Evolutionary conservation across 2,888 invertebrate genomes (phyloP), one percentile per base, ranked within the genome.

Genomic region (Ceramica pisi): DNA sequence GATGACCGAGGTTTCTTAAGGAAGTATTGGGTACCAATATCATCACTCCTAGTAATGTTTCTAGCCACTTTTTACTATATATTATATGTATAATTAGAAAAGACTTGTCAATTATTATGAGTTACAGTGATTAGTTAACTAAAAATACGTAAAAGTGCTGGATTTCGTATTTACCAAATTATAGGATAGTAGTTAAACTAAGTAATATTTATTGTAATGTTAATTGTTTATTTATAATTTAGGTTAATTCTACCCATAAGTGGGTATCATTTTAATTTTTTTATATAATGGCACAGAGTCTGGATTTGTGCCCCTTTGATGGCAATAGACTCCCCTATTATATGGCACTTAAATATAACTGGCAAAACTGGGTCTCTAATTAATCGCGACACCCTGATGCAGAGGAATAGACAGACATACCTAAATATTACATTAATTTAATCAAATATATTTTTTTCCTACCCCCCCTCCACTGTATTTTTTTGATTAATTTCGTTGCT

Each of bases 11-110:
- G 85, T 88, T 89, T 93, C 75, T 67, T 96, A 16, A 92, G 91
- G 76, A 96, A 93, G 79, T 95, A 96, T 86, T 94, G 94, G 95
- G 86, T 96, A 87, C 89, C 92, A 78, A 89, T 95, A 78, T 77
- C 92, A 44, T 92, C 94, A 44, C 31, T 92, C 69, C 50, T 91
- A 12, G 80, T 93, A 75, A 86, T 88, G 68, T 60, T 92, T 41
- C 23, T 89, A 59, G 92, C 93, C 31, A 88, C 85, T 66, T 23
- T 87, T 71, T 94, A 92, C 80, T 88, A 83, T 67, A 78, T 88
- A 81, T 81, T 85, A 78, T 84, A 84, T 83, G 51, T 86, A 50
- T 88, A 69, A 72, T 62, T 61, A 26, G 41, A 73, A 55, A 63
- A 78, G 50, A 64, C 9, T 38, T 61, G 66, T 50, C 66, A 76